Evolutionary conservation across 2,113 vertebrate genomes (phyloP), one percentile per base, ranked within the genome.

Genomic region (Terrapene triunguis): DNA sequence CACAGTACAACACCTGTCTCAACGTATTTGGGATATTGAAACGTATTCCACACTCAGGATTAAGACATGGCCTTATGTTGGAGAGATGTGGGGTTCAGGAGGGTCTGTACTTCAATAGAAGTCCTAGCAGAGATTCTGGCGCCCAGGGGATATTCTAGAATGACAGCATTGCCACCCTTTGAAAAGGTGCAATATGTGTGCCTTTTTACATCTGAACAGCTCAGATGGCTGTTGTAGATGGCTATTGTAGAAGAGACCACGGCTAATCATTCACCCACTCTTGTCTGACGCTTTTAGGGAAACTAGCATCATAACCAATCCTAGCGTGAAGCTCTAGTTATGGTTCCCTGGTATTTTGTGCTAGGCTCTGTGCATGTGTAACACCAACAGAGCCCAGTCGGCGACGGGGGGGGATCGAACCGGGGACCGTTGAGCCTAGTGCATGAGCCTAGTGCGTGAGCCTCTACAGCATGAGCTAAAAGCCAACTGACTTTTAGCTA

Each of bases 311-410:
- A 80, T 93, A 91, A 96, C 94, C 96, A 93, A 92, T 96, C 90
- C 85, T 95, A 1, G 79, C 87, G 94, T 95, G 96, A 93, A 85
- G 87, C 95, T 91, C 83, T 54, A 74, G 90, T 94, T 92, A 50
- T 96, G 96, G 90, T 96, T 91, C 90, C 89, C 96, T 93, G 82
- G 91, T 97, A 96, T 62, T 97, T 95, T 89, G 94, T 95, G 92
- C 89, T 93, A 51, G 2, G 85, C 72, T 76, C 22, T 5, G 21
- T 42, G n/a, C 16, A 74, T n/a, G n/a, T 22, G 53, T 54, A 53
- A 53, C 51, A 53, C 17, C 51, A 53, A 53, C 51, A 53, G 51
- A 53, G 6, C 51, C 51, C 53, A 6, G 19, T 54, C 21, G 21
- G 1, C 8, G 53, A 21, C 3, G 1, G 8, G 21, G 21, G 2